A percentile compares a stretch with the other conserved stretches of the same genome.
phyloP scores from a whole-genome alignment of 1,140 invertebrate genomes.

The Aphis gossypii region DNA sequence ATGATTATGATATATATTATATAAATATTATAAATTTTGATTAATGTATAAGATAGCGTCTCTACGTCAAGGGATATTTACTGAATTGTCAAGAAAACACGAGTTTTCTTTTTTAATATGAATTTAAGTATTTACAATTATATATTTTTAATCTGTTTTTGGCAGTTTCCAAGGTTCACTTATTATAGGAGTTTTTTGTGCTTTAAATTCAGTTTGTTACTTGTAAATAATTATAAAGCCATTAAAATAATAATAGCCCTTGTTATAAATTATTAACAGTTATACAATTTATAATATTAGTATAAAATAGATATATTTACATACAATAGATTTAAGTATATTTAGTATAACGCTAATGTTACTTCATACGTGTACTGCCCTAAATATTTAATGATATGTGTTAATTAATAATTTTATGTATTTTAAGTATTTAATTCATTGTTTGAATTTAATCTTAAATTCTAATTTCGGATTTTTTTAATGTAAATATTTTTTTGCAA shows the following conservation, averaged over 20 bases:
- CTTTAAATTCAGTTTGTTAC: neutral
- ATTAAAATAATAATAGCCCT: neutral
- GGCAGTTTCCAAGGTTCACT: neutral
- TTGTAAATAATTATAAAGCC: neutral
- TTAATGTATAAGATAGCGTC: neutral
- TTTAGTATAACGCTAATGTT: neutral
- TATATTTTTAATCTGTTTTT: neutral
- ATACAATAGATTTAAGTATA: neutral
- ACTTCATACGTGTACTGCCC: neutral
- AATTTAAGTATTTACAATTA: neutral
- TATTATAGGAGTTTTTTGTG: neutral
- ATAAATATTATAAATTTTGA: neutral
- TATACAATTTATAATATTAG: neutral
- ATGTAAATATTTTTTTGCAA: neutral
- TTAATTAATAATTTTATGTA: neutral
- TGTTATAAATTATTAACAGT: neutral
- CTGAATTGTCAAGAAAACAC: neutral
- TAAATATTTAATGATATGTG: conserved; percentile 19
- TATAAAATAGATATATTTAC: neutral
- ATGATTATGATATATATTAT: neutral
- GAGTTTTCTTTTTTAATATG: neutral
- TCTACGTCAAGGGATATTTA: neutral
- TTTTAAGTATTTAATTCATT: neutral
- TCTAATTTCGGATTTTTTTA: neutral
- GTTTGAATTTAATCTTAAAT: neutral